A percentile compares a stretch with the other conserved stretches of the same genome.
phyloP scores from a whole-genome alignment of 2,113 vertebrate genomes.

The Gymnocephalus cernua region DNA sequence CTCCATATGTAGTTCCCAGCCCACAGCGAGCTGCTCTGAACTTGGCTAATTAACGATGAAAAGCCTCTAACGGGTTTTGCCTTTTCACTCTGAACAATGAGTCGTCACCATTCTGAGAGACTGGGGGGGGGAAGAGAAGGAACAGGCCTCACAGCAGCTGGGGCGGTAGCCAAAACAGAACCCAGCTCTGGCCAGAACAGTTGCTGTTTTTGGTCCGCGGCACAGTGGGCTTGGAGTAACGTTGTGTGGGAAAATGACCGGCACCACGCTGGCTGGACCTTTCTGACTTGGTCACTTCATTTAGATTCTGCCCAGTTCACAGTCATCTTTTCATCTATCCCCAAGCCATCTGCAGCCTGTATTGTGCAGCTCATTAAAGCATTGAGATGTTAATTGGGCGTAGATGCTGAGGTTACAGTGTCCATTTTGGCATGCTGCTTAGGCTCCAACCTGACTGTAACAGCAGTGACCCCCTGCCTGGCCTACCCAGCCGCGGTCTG shows the following conservation, averaged over 20 bases:
- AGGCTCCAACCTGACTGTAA: constrained; percentile 58
- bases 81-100: constrained; percentile 70
- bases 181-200: constrained; percentile 44
- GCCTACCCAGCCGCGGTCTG: constrained; percentile 29
- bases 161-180: constrained; percentile 55
- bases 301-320: constrained; percentile 40
- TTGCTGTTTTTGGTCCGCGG: constrained; percentile 64
- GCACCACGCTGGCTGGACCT: constrained; percentile 32
- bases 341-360: neutral
- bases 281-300: constrained; percentile 37
- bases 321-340: constrained; percentile 25
- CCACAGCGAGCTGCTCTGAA: constrained; percentile 69
- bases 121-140: neutral
- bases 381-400: neutral
- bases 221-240: constrained; percentile 33
- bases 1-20: constrained; percentile 68
- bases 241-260: constrained; percentile 61
- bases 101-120: constrained; percentile 47
- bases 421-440: constrained; percentile 8
- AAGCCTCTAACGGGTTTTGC: constrained; percentile 62
- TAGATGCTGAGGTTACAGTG: constrained; percentile 17
- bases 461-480: constrained; percentile 48
- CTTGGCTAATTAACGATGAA: constrained; percentile 79
- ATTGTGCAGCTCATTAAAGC: constrained; percentile 11
- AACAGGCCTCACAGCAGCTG: constrained; percentile 20